phyloP scores from a whole-genome alignment of 2,113 vertebrate genomes.

The Chamaea fasciata region DNA sequence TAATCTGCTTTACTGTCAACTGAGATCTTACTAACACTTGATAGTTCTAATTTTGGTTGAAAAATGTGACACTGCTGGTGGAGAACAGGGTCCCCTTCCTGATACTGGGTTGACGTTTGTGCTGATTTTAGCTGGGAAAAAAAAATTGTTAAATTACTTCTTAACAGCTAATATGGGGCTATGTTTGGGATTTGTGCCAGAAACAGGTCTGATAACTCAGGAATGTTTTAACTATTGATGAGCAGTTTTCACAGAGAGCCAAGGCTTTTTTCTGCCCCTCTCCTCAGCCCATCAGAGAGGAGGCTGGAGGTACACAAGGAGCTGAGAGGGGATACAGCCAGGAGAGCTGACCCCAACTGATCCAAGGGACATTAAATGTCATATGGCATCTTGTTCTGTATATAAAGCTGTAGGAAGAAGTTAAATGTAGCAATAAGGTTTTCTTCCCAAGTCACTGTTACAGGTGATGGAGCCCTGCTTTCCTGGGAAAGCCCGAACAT shows the following conservation, averaged over 20 bases:
- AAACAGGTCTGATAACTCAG: background rate
- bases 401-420: background rate
- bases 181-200: background rate
- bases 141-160: background rate
- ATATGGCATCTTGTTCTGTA: background rate
- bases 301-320: background rate
- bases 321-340: background rate
- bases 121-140: background rate
- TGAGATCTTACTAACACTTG: accelerated
- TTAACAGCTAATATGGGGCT: background rate
- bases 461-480: accelerated
- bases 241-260: background rate
- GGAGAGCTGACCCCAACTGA: background rate
- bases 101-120: background rate
- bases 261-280: background rate
- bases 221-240: background rate
- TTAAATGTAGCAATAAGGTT: background rate
- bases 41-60: background rate
- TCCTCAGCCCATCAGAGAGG: accelerated
- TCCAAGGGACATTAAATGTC: background rate
- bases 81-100: background rate
- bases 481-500: background rate
- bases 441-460: background rate
- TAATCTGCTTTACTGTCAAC: background rate
- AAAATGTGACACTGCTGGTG: background rate